phyloP scores from a whole-genome alignment of 2,888 invertebrate species.

The Drosophila cognata region DNA sequence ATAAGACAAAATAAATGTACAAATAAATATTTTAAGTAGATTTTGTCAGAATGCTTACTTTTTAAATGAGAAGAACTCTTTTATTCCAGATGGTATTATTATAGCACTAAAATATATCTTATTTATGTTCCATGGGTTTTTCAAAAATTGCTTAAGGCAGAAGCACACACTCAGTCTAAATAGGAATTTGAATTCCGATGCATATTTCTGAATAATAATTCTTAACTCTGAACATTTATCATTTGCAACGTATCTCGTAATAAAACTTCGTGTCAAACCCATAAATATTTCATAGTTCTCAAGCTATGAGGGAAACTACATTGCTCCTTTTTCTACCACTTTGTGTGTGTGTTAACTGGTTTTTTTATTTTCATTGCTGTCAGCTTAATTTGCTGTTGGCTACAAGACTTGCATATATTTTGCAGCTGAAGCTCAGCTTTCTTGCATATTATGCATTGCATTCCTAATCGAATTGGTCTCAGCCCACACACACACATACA shows the following conservation, averaged over 20 bases:
- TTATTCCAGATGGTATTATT: neutral
- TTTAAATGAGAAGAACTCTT: neutral
- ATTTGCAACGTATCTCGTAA: neutral
- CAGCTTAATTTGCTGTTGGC: conserved; percentile 34
- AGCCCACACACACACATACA: conserved; percentile 53
- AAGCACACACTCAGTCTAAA: neutral
- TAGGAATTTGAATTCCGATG: neutral
- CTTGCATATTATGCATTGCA: conserved; percentile 50
- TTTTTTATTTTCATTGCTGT: conserved; percentile 27
- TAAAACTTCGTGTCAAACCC: neutral
- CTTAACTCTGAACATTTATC: neutral
- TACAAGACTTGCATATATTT: conserved; percentile 38
- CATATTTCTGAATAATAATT: neutral
- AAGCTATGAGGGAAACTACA: neutral
- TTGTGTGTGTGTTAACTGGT: conserved; percentile 36
- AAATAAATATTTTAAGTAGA: neutral
- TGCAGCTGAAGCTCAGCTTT: conserved; percentile 26
- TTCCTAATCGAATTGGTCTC: conserved; percentile 66
- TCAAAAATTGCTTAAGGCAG: neutral
- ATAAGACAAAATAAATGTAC: neutral
- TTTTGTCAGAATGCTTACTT: neutral
- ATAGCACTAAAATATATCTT: neutral
- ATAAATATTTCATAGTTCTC: neutral
- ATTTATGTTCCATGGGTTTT: neutral
- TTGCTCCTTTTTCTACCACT: conserved; percentile 6